Evolutionary conservation across 2,113 vertebrate species (phyloP).

Genomic region (Microtus ochrogaster): DNA sequence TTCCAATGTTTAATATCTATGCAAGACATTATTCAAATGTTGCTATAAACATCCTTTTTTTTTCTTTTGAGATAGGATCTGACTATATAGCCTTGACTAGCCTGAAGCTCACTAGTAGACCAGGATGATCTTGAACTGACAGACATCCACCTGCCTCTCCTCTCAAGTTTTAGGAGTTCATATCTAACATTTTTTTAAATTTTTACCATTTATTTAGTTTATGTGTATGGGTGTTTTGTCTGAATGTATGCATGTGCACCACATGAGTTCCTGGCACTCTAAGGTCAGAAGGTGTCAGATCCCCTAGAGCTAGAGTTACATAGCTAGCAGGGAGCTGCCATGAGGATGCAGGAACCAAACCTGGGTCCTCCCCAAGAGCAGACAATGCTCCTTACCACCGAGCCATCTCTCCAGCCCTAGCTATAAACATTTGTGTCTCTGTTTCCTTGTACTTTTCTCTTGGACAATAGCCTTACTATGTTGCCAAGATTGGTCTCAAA

Average conservation of each 20-base stretch:
- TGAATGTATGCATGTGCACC: not conserved
- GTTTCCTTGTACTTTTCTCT: not conserved
- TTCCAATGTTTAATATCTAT: not conserved
- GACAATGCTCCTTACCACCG: not conserved
- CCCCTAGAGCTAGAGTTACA: not conserved
- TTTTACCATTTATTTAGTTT: not conserved
- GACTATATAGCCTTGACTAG: not conserved
- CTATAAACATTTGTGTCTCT: not conserved
- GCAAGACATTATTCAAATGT: not conserved
- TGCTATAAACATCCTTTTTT: not conserved
- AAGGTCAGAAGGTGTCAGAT: not conserved
- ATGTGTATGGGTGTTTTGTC: not conserved
- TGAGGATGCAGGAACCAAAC: not conserved
- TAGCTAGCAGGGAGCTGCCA: not conserved
- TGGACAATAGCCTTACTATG: not conserved
- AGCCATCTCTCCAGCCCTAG: not conserved
- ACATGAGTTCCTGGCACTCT: not conserved
- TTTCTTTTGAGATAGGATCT: not conserved
- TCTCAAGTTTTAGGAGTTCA: not conserved
- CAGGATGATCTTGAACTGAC: not conserved
- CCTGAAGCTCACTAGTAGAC: not conserved
- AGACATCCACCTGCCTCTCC: not conserved
- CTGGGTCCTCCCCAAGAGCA: not conserved
- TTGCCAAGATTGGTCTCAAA: not conserved
- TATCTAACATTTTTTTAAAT: not conserved